These are phyloP conservation scores for sheep (Ovis aries) DNA, from an alignment of 2,113 vertebrate species.

Conservation along the genomic window ARS-UI_Ramb_v3.0 NC_056061.1:48144501-48145000, in stretches of 20 bases:
- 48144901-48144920: background rate
- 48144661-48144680: background rate
- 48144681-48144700: background rate
- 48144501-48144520: background rate
- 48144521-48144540: background rate
- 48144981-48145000: constrained; percentile 33
- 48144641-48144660: background rate
- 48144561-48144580: background rate
- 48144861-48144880: background rate
- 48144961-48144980: background rate
- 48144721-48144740: constrained; percentile 16
- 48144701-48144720: background rate
- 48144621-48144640: background rate
- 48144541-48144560: background rate
- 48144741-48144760: background rate
- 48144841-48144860: background rate
- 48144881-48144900: background rate
- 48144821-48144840: background rate
- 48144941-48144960: background rate
- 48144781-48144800: background rate
- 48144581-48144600: background rate
- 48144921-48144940: background rate
- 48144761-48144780: background rate
- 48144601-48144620: background rate
- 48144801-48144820: background rate